Conservation (phyloP, 2,113 vertebrate species). For the Raja brachyura region DNA sequence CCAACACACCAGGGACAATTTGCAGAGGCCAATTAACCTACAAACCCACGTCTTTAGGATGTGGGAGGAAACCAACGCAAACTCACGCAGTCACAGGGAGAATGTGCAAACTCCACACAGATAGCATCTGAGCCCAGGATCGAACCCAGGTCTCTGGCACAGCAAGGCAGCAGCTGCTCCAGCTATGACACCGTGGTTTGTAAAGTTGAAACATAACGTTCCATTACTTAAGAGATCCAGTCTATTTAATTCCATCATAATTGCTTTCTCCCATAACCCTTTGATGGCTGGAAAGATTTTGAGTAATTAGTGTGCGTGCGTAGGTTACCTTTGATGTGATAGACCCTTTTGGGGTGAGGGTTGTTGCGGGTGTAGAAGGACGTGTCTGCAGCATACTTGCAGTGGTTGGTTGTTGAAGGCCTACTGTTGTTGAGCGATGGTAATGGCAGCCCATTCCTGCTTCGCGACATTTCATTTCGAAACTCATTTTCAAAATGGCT, state of each 20-base stretch:
- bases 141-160: too few relatives aligned
- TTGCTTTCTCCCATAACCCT: background rate
- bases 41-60: too few relatives aligned
- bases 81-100: too few relatives aligned
- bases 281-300: background rate
- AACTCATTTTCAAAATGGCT: background rate
- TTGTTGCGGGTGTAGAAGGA: constrained; percentile 45
- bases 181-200: too few relatives aligned
- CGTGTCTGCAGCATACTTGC: background rate
- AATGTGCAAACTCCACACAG: too few relatives aligned
- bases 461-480: background rate
- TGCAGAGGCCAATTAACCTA: too few relatives aligned
- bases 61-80: too few relatives aligned
- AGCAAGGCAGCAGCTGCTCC: too few relatives aligned
- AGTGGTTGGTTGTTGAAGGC: background rate
- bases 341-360: constrained; percentile 51
- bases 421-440: background rate
- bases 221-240: background rate
- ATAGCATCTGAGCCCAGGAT: too few relatives aligned
- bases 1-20: too few relatives aligned
- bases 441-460: background rate
- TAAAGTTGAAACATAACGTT: too few relatives aligned
- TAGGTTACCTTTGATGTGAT: constrained; percentile 52
- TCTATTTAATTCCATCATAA: background rate
- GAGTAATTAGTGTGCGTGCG: background rate